Evolutionary conservation across 2,888 invertebrate genomes (phyloP).

Genomic region (Incurvaria masculella): DNA sequence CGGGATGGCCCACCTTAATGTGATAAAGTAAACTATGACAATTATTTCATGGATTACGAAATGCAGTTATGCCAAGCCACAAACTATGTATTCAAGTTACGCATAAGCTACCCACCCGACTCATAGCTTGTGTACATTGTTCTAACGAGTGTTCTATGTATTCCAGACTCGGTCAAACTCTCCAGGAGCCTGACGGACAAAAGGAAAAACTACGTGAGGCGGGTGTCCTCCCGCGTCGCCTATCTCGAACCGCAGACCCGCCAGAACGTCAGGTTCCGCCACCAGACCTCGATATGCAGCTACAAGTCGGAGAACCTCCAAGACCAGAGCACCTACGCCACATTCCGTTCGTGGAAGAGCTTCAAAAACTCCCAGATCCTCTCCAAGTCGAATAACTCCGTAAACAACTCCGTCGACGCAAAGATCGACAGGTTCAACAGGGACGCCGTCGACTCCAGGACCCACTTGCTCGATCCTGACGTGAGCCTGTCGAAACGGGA

Average conservation of each 20-base stretch:
- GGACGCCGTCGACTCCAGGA: too few species aligned
- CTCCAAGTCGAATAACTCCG: conserved; percentile 20
- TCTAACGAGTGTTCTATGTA: too few species aligned
- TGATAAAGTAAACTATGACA: too few species aligned
- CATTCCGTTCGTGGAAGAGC: conserved; percentile 48
- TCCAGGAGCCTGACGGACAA: conserved; percentile 59
- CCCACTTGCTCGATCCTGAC: too few species aligned
- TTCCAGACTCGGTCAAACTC: conserved; percentile 49
- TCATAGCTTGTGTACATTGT: too few species aligned
- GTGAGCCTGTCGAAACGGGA: conserved; percentile 10
- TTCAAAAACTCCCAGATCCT: conserved; percentile 37
- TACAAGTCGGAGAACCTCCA: conserved; percentile 31
- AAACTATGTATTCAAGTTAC: too few species aligned
- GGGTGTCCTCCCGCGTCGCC: conserved; percentile 58
- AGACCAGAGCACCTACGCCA: conserved; percentile 38
- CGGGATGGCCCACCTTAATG: too few species aligned
- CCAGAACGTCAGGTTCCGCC: conserved; percentile 27
- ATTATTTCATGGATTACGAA: too few species aligned
- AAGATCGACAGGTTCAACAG: too few species aligned
- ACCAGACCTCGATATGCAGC: conserved; percentile 42
- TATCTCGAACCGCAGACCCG: conserved; percentile 36
- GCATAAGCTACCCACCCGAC: too few species aligned
- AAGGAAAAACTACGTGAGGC: conserved; percentile 62
- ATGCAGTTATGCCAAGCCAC: too few species aligned
- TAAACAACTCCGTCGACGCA: conserved; percentile 18